Conservation (phyloP, 1,140 invertebrate genomes). For the Galleria mellonella region DNA sequence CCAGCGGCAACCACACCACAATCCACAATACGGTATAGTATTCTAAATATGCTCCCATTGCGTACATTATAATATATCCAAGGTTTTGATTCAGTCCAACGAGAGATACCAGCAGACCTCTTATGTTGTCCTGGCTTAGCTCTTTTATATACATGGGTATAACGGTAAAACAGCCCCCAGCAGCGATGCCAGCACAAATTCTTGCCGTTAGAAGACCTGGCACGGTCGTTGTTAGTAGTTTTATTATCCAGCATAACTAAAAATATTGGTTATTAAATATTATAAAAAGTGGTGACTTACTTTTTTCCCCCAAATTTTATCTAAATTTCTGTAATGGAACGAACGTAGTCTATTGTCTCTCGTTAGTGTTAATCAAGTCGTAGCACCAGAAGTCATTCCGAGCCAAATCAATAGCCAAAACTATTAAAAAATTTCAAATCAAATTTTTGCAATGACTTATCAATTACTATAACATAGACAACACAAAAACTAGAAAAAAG, state of each 20-base stretch:
- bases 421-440: too few species aligned
- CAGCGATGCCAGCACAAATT: conserved; percentile 59
- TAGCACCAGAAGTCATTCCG: too few species aligned
- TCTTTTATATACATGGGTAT: conserved; percentile 77
- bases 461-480: too few species aligned
- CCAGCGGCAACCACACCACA: conserved; percentile 11
- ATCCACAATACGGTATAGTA: conserved; percentile 36
- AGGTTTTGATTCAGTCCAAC: conserved; percentile 71
- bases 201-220: conserved; percentile 39
- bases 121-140: conserved; percentile 69
- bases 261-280: conserved; percentile 13
- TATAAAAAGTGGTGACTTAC: conserved; percentile 11
- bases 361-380: too few species aligned
- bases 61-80: conserved; percentile 75
- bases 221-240: conserved; percentile 37
- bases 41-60: conserved; percentile 66
- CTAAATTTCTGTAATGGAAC: too few species aligned
- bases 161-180: conserved; percentile 69
- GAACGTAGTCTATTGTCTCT: too few species aligned
- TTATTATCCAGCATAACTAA: conserved; percentile 56
- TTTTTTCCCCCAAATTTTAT: conserved; percentile 22
- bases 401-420: too few species aligned
- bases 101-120: conserved; percentile 75
- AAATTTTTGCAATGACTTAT: too few species aligned
- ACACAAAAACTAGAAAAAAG: too few species aligned